A percentile compares a stretch with the other conserved stretches of the same genome.
Conservation (phyloP, 2,113 vertebrate species). For the Butastur rufipennis region DNA sequence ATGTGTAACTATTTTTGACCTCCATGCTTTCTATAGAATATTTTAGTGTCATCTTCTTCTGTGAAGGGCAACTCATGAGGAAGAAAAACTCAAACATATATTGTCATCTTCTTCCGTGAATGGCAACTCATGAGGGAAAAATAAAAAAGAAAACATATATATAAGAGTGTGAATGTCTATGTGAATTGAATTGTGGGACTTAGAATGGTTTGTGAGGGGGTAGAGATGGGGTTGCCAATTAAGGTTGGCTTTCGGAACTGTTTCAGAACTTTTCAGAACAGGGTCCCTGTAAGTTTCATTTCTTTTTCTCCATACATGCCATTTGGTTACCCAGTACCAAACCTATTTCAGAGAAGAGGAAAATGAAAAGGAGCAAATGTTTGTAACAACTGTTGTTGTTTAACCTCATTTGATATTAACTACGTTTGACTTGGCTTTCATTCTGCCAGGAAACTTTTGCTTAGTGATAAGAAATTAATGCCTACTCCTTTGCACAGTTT, state of each 20-base stretch:
- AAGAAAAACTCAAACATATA: too few relatives aligned
- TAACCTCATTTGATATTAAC: neutral
- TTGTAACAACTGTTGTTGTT: neutral
- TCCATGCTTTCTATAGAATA: fast-evolving
- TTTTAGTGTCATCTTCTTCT: neutral
- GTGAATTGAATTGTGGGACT: neutral
- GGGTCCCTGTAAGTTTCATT: neutral
- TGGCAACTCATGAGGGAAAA: neutral
- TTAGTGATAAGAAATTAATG: neutral
- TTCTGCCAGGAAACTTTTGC: neutral
- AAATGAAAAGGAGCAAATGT: neutral
- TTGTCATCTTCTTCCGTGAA: neutral
- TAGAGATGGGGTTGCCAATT: neutral
- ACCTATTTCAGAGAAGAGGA: neutral
- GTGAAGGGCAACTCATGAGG: fast-evolving
- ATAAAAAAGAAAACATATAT: too few relatives aligned
- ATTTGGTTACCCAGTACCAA: neutral
- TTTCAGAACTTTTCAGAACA: neutral
- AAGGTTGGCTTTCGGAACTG: neutral
- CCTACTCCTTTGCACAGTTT: neutral
- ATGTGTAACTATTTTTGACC: neutral
- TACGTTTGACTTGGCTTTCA: neutral
- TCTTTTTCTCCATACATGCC: neutral
- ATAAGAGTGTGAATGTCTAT: neutral
- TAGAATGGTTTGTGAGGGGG: neutral